A percentile compares a stretch with the other conserved stretches of the same genome.
Conservation (phyloP, 2,888 invertebrate species). For the Stenurella melanura region DNA sequence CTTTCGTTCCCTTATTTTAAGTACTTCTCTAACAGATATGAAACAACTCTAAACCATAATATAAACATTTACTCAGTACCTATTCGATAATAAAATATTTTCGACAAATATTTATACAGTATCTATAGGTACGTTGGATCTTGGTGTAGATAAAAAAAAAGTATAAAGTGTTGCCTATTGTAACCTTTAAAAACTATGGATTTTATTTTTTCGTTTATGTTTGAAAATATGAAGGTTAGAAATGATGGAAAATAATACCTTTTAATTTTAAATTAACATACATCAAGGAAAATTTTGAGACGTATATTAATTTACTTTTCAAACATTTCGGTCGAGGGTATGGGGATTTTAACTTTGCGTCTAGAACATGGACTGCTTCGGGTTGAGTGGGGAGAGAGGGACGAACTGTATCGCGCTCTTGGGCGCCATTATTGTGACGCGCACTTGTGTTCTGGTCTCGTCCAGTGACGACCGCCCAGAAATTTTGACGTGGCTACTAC, state of each 20-base stretch:
- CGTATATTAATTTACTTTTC: neutral
- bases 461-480: conserved; percentile 89
- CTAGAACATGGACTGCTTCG: conserved; percentile 17
- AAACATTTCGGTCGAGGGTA: neutral
- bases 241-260: neutral
- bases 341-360: conserved; percentile 27
- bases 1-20: neutral
- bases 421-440: conserved; percentile 86
- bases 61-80: neutral
- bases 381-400: conserved; percentile 45
- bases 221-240: neutral
- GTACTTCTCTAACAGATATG: neutral
- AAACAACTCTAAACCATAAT: neutral
- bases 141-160: neutral
- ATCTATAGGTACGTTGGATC: neutral
- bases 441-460: conserved; percentile 84
- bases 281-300: neutral
- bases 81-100: neutral
- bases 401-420: conserved; percentile 73
- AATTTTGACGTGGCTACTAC: conserved; percentile 95
- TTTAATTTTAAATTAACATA: neutral
- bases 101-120: conserved; percentile 18
- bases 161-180: conserved; percentile 24
- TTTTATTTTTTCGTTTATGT: neutral
- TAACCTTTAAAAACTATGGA: neutral